These are phyloP conservation scores for Craseonycteris thonglongyai DNA, from an alignment of 2,113 vertebrate genomes.

Conservation along the genomic window DNA sequence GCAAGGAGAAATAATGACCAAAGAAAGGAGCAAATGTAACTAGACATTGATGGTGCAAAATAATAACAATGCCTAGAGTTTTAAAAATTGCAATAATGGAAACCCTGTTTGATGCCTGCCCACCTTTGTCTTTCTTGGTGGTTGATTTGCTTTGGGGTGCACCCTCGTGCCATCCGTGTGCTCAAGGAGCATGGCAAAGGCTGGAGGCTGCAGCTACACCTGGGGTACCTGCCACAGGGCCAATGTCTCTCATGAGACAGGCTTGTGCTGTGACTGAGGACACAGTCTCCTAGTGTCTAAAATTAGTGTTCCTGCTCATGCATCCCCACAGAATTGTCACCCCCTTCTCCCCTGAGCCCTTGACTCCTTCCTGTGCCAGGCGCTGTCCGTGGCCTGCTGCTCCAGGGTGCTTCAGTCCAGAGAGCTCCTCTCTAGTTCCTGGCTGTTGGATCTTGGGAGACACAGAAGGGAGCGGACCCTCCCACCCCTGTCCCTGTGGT, in stretches of 20 bases:
- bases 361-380: fast-evolving
- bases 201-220: neutral
- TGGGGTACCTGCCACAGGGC: neutral
- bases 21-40: neutral
- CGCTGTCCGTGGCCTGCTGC: fast-evolving
- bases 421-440: no score
- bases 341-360: neutral
- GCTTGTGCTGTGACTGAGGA: neutral
- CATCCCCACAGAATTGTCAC: fast-evolving
- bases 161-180: no score
- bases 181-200: neutral
- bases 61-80: neutral
- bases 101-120: neutral
- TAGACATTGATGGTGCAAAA: fast-evolving
- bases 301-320: fast-evolving
- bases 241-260: neutral
- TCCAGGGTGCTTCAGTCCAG: no score
- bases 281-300: neutral
- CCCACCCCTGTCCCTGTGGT: neutral
- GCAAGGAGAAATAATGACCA: no score
- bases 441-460: neutral
- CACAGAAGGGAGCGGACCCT: neutral
- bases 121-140: neutral
- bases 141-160: neutral
- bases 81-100: neutral